phyloP scores from a whole-genome alignment of 2,888 invertebrate genomes.

The Melanophora roralis region DNA sequence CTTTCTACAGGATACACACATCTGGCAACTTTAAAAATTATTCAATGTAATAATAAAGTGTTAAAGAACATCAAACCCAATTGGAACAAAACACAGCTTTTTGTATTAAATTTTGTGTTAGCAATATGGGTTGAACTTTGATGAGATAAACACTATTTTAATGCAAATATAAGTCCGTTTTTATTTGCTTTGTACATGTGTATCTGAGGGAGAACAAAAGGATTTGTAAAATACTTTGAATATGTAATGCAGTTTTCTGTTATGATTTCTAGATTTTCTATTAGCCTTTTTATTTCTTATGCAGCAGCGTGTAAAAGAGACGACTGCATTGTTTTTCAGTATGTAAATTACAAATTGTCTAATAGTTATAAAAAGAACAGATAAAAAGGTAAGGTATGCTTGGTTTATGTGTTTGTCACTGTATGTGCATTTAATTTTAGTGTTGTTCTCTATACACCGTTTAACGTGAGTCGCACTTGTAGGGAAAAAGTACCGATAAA shows the following conservation, averaged over 20 bases:
- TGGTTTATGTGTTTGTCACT: conserved; percentile 42
- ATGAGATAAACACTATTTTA: no score
- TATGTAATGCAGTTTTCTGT: no score
- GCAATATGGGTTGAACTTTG: no score
- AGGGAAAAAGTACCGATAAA: conserved; percentile 65
- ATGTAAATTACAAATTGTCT: conserved; percentile 48
- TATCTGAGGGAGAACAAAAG: no score
- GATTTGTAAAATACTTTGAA: no score
- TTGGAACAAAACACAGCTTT: conserved; percentile 16
- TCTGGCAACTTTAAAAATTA: conserved; percentile 24
- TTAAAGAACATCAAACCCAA: conserved; percentile 5
- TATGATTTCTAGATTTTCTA: conserved; percentile 22
- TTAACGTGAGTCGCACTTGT: conserved; percentile 74
- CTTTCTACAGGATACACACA: no score
- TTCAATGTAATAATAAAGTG: conserved; percentile 1
- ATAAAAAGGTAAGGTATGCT: conserved; percentile 40
- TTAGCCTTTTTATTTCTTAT: background rate
- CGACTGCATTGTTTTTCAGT: background rate
- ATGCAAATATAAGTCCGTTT: no score
- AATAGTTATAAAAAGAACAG: conserved; percentile 29
- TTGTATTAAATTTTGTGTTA: no score
- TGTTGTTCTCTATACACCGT: conserved; percentile 57
- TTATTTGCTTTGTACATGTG: no score
- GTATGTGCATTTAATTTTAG: conserved; percentile 52
- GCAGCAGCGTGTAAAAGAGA: conserved; percentile 33